A percentile compares a stretch with the other conserved stretches of the same genome.
These are phyloP conservation scores for Lordiphosa mommai DNA, from an alignment of 1,140 invertebrate species.

Conservation along the genomic window DNA sequence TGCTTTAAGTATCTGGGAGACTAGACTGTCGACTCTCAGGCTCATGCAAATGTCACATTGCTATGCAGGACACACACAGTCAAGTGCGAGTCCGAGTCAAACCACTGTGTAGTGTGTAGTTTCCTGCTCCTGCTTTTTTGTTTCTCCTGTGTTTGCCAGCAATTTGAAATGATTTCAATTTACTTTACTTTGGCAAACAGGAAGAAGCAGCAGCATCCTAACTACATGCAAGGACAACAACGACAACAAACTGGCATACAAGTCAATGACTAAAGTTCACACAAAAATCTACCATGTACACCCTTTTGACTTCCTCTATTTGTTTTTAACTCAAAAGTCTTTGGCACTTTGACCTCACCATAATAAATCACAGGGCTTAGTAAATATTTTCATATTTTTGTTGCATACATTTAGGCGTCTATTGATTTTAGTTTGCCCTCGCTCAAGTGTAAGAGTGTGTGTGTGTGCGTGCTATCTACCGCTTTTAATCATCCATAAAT, in stretches of 20 bases:
- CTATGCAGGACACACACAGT: conserved; percentile 18
- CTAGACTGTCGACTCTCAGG: conserved; percentile 36
- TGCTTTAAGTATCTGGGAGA: conserved; percentile 24
- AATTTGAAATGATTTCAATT: conserved; percentile 54
- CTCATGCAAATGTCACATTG: conserved; percentile 53
- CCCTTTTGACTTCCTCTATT: conserved; percentile 5
- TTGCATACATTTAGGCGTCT: conserved; percentile 24
- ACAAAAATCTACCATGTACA: no score
- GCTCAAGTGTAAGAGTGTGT: no score
- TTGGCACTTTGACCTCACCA: conserved; percentile 6
- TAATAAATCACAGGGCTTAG: conserved; percentile 6
- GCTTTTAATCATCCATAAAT: no score
- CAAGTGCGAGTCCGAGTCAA: neutral
- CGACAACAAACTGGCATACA: conserved; percentile 8
- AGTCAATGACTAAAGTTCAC: conserved; percentile 28
- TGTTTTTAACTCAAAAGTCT: conserved; percentile 9
- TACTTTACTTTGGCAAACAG: conserved; percentile 43
- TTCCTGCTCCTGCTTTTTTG: neutral
- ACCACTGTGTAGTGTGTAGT: conserved; percentile 9
- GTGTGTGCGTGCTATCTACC: no score
- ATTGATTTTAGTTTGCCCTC: conserved; percentile 13
- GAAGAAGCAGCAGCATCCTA: conserved; percentile 28
- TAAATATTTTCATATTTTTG: conserved; percentile 9
- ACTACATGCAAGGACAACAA: conserved; percentile 2
- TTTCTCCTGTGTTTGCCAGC: conserved; percentile 8